Conservation (phyloP, 1,140 invertebrate species). For the Hormaphis cornu region DNA sequence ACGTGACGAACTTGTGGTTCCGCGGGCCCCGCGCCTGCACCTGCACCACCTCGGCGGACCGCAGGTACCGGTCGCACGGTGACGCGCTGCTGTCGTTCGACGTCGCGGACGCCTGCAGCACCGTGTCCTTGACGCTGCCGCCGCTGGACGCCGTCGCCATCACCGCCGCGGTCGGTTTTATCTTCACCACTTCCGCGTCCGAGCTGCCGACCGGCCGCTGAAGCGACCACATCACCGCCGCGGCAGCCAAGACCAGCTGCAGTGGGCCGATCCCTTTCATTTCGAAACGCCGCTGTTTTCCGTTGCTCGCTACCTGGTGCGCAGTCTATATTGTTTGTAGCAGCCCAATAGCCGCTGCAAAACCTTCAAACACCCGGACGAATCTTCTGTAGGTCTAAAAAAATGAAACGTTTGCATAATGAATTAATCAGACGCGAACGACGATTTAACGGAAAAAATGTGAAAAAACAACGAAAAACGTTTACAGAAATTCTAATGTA, state of each 20-base stretch:
- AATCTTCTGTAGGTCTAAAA: no score
- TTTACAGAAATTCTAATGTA: no score
- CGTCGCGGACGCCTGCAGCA: no score
- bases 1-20: conserved; percentile 18
- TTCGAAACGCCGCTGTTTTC: not conserved
- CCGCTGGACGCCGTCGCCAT: not conserved
- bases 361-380: not conserved
- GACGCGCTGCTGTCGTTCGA: not conserved
- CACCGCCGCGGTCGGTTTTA: not conserved
- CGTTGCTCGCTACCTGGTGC: no score
- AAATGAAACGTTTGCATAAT: no score
- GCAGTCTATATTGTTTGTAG: no score
- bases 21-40: not conserved
- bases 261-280: not conserved
- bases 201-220: not conserved
- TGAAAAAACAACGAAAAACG: no score
- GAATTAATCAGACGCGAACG: no score
- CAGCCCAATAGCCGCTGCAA: not conserved
- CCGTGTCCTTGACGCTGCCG: no score
- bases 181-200: not conserved
- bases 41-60: conserved; percentile 1
- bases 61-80: not conserved
- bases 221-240: not conserved
- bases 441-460: no score
- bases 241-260: not conserved